Percentiles rank a stretch among this genome's conserved stretches.
Evolutionary conservation across 2,797 vertebrate genomes (phyloP).

Genomic region (Halcyon leucocephala): DNA sequence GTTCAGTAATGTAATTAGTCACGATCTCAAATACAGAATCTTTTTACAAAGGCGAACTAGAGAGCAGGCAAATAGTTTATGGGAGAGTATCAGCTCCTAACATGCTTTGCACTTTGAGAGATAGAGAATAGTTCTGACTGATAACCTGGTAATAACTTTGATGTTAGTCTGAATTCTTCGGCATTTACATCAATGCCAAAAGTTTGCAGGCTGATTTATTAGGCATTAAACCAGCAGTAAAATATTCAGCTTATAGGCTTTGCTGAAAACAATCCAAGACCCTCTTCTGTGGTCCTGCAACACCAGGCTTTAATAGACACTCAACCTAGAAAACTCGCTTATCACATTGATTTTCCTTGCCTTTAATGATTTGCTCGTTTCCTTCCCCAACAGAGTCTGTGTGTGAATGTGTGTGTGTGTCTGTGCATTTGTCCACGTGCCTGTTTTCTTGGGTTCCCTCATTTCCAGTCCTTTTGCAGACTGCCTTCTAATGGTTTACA

Average conservation of each 20-base stretch:
- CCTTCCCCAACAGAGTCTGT: not conserved
- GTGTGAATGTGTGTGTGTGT: not conserved
- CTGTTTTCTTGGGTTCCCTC: not conserved
- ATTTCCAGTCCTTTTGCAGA: not conserved
- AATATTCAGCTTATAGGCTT: not conserved
- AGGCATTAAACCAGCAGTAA: not conserved
- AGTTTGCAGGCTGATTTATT: not conserved
- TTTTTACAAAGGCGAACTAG: not conserved
- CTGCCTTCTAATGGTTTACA: not conserved
- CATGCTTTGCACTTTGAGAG: not conserved
- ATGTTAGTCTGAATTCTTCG: not conserved
- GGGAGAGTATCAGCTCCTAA: not conserved
- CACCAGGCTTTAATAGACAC: not conserved
- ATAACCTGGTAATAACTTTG: not conserved
- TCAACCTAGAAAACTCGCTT: not conserved
- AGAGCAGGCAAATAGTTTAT: not conserved
- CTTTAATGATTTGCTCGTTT: not conserved
- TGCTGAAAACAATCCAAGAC: not conserved
- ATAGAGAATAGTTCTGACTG: not conserved
- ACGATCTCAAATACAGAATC: not conserved
- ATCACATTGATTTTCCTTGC: not conserved
- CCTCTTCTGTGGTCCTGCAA: not conserved
- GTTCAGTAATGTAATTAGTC: not conserved
- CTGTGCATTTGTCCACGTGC: not conserved
- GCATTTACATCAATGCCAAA: not conserved